Base-by-base conservation (phyloP, 2,888 invertebrate species). In the Campaea margaritaria region DNA sequence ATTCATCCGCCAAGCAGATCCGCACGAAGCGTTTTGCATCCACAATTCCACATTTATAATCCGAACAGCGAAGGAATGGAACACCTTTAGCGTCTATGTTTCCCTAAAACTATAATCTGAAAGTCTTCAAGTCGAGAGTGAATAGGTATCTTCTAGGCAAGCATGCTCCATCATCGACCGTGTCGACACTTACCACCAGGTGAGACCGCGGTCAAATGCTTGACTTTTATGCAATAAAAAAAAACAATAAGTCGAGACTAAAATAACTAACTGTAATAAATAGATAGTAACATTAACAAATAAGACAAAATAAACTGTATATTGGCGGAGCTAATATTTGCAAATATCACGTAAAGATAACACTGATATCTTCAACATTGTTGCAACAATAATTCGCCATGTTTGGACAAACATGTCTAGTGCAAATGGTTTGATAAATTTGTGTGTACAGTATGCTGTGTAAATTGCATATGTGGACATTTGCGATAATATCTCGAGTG, bases 371-470 rank as follows among this genome's bases (percentile, higher is more conserved):
- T 72, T 62, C 73, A 73, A 81, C 81, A 78, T 53, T 78, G 80
- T 81, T 60, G 68, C 72, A 79, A 81, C 68, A 79, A 77, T 76
- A 80, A 79, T 74, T 78, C 70, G 63, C 65, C 64, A 51, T 72
- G 62, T 71, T 60, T 69, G 59, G 47, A 57, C 62, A 53, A 58
- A 59, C 60, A 27, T 55, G 48, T 64, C 59, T 70, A 45, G 59
- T 68, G 71, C 67, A 66, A 73, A 74, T 73, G 27, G 41, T 56
- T 62, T 47, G 72, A 70, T 75, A 75, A 62, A 42, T 13, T 5
- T 69, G 41, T 64, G 61, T 77, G n/a, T 38, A 74, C 27, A 45
- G 28, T 27, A 36, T 47, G 7, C 34, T 45, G 45, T 70, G 61
- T 51, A 51, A 51, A 58, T 27, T 58, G 51, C 51, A 14, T 48